Evolutionary conservation across 2,113 vertebrate genomes (phyloP).

Genomic region (Ictalurus punctatus): DNA sequence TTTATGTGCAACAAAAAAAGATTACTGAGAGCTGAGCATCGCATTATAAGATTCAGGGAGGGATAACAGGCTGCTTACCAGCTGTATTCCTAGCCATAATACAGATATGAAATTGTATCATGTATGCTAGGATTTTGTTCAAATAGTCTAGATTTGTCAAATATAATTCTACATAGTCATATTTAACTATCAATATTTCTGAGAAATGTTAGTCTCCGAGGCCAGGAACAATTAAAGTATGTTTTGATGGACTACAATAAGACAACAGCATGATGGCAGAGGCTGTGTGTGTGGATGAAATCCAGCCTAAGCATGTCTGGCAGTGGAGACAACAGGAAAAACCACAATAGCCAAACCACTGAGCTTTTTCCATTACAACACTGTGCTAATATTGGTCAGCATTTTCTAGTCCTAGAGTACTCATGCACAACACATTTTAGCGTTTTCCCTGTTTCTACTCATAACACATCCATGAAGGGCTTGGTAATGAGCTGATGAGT

Average conservation of each 20-base stretch:
- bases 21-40: background rate
- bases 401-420: background rate
- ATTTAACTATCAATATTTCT: conserved; percentile 15
- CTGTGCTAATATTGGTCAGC: conserved; percentile 7
- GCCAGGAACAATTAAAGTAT: conserved; percentile 34
- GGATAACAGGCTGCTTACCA: background rate
- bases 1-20: conserved; percentile 1
- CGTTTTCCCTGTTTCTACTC: background rate
- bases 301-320: conserved; percentile 50
- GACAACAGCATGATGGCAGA: conserved; percentile 47
- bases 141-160: background rate
- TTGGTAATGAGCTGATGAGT: background rate
- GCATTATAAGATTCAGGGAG: background rate
- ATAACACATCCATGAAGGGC: background rate
- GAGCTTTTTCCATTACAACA: conserved; percentile 33
- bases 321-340: conserved; percentile 50
- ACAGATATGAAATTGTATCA: background rate
- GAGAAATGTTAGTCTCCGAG: background rate
- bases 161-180: background rate
- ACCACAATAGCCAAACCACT: conserved; percentile 54
- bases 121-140: background rate
- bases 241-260: conserved; percentile 54
- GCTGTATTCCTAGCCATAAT: background rate
- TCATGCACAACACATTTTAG: conserved; percentile 6
- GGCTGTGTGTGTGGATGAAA: conserved; percentile 34